Conservation (phyloP, 2,888 invertebrate genomes). For the Artemia sinica region DNA sequence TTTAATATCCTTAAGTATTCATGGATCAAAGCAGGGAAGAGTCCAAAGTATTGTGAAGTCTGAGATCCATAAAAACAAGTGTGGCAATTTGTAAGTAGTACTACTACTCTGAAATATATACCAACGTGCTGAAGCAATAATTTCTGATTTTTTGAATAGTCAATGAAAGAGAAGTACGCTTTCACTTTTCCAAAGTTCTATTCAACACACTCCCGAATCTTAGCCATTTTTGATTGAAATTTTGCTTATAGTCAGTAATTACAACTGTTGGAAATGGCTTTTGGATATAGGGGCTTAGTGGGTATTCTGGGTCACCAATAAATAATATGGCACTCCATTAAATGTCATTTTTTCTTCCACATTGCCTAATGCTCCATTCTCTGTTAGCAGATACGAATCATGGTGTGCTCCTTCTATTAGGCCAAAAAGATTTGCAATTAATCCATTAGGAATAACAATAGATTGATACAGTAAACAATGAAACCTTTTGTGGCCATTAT, state of each 20-base stretch:
- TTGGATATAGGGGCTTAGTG: background rate
- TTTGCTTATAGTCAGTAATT: slow-evolving; percentile 16
- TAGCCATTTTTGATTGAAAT: slow-evolving; percentile 24
- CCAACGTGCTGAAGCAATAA: slow-evolving; percentile 24
- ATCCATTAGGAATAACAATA: slow-evolving; percentile 21
- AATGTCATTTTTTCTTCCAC: background rate
- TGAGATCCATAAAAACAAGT: slow-evolving; percentile 24
- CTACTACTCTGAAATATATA: slow-evolving; percentile 24
- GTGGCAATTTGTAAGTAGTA: slow-evolving; percentile 24
- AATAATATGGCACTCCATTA: slow-evolving; percentile 17
- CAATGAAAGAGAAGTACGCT: slow-evolving; percentile 22
- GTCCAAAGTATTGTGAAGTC: background rate
- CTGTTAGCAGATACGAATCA: slow-evolving; percentile 21
- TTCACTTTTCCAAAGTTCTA: slow-evolving; percentile 24
- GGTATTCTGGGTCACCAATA: slow-evolving; percentile 17
- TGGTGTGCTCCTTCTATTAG: slow-evolving; percentile 22
- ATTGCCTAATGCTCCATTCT: slow-evolving; percentile 16
- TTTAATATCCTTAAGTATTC: too few relatives aligned
- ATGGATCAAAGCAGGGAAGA: too few relatives aligned
- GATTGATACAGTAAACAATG: background rate
- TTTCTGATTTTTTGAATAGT: slow-evolving; percentile 25
- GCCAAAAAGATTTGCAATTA: slow-evolving; percentile 22
- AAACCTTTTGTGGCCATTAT: slow-evolving; percentile 20
- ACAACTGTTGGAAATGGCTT: slow-evolving; percentile 4
- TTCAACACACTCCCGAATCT: slow-evolving; percentile 21